Evolutionary conservation across 2,113 vertebrate genomes (phyloP).

Genomic region (Plecturocebus donacophilus): DNA sequence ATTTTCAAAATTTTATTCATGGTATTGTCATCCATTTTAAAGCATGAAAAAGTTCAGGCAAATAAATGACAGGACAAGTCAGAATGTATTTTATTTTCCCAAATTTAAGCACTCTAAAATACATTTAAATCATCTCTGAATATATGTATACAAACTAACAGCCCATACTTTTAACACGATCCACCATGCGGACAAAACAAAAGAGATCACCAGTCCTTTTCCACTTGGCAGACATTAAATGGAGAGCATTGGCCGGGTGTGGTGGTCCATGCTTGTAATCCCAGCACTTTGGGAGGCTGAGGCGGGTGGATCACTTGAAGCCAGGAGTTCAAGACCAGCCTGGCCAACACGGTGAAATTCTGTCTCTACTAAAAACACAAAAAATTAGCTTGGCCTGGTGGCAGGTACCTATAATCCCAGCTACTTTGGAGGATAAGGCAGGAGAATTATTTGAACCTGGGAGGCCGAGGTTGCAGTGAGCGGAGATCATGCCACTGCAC

Average conservation of each 20-base stretch:
- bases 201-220: not conserved
- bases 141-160: not conserved
- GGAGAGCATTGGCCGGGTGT: not conserved
- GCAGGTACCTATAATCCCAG: too few species aligned
- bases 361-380: too few species aligned
- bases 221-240: not conserved
- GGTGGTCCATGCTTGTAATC: too few species aligned
- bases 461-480: too few species aligned
- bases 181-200: not conserved
- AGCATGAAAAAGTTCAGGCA: not conserved
- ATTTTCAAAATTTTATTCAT: constrained; percentile 20
- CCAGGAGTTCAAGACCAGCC: too few species aligned
- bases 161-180: not conserved
- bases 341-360: too few species aligned
- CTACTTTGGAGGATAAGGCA: too few species aligned
- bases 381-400: too few species aligned
- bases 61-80: not conserved
- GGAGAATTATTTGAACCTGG: too few species aligned
- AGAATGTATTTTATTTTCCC: not conserved
- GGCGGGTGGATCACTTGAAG: too few species aligned
- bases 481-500: too few species aligned
- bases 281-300: too few species aligned
- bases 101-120: not conserved
- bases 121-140: not conserved
- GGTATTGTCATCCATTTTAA: not conserved